Percentiles rank a stretch among this genome's conserved stretches.
phyloP scores from a whole-genome alignment of 2,113 vertebrate species.

The Micromys minutus region DNA sequence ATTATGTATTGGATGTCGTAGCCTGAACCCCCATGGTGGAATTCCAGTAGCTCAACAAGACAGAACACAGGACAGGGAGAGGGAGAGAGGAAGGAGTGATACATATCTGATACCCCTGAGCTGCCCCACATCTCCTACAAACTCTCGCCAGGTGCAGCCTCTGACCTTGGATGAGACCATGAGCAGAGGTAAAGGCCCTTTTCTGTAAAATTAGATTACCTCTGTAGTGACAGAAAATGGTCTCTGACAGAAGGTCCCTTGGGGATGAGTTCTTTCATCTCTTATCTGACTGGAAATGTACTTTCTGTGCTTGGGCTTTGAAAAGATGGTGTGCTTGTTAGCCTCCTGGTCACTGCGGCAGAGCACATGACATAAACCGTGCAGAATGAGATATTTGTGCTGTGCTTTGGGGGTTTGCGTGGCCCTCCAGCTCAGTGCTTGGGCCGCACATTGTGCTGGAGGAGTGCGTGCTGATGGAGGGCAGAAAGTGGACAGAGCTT shows the following conservation, averaged over 20 bases:
- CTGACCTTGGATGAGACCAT: not conserved
- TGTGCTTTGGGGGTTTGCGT: not conserved
- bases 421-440: not conserved
- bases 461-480: not conserved
- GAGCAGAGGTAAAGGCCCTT: not conserved
- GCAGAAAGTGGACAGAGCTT: not conserved
- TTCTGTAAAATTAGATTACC: not conserved
- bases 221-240: not conserved
- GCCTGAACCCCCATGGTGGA: not conserved
- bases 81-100: too few relatives aligned
- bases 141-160: too few relatives aligned
- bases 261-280: not conserved
- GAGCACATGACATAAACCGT: not conserved
- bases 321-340: not conserved
- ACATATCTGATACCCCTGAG: rapidly evolving
- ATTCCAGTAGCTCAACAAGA: not conserved
- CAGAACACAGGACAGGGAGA: not conserved
- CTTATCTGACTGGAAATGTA: not conserved
- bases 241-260: not conserved
- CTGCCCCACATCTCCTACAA: not conserved
- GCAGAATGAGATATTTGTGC: not conserved
- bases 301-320: not conserved
- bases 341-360: not conserved
- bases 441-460: not conserved
- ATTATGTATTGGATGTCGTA: not conserved